Conservation (phyloP, 2,113 vertebrate species). For the Eonycteris spelaea region DNA sequence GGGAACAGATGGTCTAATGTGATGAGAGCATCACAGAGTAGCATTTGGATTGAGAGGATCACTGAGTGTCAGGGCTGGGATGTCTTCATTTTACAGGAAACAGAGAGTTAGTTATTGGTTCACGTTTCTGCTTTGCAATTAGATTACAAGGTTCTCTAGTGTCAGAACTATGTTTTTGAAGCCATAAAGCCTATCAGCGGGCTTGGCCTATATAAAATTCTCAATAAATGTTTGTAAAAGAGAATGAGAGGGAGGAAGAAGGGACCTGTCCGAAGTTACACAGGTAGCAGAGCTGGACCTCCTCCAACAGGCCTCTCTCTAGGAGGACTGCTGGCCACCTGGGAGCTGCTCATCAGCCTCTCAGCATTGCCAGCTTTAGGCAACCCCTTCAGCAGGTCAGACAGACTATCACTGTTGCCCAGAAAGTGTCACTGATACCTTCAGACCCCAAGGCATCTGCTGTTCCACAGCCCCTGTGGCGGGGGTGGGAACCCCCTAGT, state of each 20-base stretch:
- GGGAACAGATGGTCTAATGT: background rate
- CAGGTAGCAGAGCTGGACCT: background rate
- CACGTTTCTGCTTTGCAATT: background rate
- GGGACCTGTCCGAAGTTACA: background rate
- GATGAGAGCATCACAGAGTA: background rate
- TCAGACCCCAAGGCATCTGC: background rate
- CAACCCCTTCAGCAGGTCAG: background rate
- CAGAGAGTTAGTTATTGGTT: background rate
- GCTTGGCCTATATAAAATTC: background rate
- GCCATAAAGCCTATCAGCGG: background rate
- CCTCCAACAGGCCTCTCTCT: background rate
- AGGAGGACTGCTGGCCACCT: background rate
- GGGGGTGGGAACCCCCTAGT: background rate
- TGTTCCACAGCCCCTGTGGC: background rate
- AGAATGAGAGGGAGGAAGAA: background rate
- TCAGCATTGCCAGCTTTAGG: background rate
- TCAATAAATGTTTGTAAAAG: background rate
- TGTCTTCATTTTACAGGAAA: background rate
- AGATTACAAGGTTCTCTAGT: background rate
- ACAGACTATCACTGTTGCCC: background rate
- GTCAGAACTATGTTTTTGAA: background rate
- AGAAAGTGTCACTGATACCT: background rate
- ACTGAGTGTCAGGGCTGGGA: background rate
- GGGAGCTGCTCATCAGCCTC: background rate
- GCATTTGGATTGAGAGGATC: background rate